Base-by-base conservation (phyloP, 2,888 invertebrate genomes). In the Drosophila nigritarsus region DNA sequence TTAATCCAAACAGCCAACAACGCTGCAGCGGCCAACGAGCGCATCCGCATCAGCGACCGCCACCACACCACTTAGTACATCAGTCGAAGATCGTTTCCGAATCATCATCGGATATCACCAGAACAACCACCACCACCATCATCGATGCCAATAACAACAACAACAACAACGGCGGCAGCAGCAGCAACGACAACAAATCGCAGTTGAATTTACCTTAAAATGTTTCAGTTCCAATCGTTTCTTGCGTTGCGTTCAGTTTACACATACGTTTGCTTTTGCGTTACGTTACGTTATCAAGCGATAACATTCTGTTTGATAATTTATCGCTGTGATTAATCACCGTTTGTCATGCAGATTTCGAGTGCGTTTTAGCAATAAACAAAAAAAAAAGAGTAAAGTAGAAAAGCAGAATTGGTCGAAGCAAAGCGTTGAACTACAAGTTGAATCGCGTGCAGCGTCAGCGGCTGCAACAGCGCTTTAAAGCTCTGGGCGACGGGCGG, bases 401-500 rank as follows among this genome's bases (percentile, higher is more conserved):
- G 69, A 45, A 45, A 45, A 45, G 45, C 45, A 45, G 45, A 24
- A 24, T 65, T 77, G 68, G 82, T 77, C 82, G 82, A 89, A 85
- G 88, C 83, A 74, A 71, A 62, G 89, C 89, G 87, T 89, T 72
- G 53, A 87, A 87, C 89, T 86, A 75, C 56, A 86, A 83, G 87
- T 83, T 79, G 61, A 78, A 80, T 75, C 63, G 82, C 67, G 70
- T 74, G 74, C 67, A 74, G 60, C 45, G 50, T 55, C 27, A 61
- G 75, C 76, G 81, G 88, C 70, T 68, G 20, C 45, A 45, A 24
- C 45, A 45, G 64, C 64, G 78, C 68, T 79, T 76, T 77, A 66
- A 68, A 87, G 82, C 82, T 86, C 73, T 75, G 74, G 89, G 78
- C 84, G 77, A 86, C 70, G 89, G 87, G 90, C 89, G 87, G 90